Evolutionary conservation across 2,888 invertebrate species (phyloP), one percentile per base, ranked within the genome.

Genomic region (Deroplatys truncata): DNA sequence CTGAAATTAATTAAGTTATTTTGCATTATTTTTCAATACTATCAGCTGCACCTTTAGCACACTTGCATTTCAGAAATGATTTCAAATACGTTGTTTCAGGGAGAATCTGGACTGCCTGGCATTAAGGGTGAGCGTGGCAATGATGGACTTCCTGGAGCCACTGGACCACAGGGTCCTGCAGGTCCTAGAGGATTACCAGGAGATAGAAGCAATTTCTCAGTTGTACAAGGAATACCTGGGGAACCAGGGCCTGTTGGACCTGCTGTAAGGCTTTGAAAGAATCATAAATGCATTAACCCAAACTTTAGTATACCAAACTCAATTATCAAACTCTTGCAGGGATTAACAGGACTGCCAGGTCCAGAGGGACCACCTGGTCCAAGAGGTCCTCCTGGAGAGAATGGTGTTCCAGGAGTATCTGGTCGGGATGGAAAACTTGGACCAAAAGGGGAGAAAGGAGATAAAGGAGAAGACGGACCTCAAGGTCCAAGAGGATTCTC

Each of bases 81-180:
- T 56, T 16, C 56, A 56, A 56, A 56, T 84, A 5, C 84, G 2
- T 84, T 84, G 28, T 84, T 85, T 31, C 84, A 90, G 91, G 91
- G 90, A 20, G 89, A 89, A 13, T 5, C 85, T 25, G 91, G 90
- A 49, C 15, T 25, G 10, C 83, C 89, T 13, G 91, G 91, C n/a
- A 15, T 10, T 8, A 90, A 90, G 84, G 91, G 91, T 10, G 91
- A 91, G 16, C 84, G 88, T 72, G 91, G 91, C 20, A 85, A 84
- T 7, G 90, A 90, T 84, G 91, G 91, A 35, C 28, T 84, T 15
- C 90, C 91, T 28, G 91, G 91, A 16, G 72, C 31, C n/a, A 88
- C 94, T 93, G 95, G 95, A 84, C 92, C 92, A 2, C 93, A 93
- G 92, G 95, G 95, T 2, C 92, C 92, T 1, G 92, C 92, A 16